These are phyloP conservation scores for Pharmacophagus antenor DNA, from an alignment of 2,888 invertebrate genomes.

Conservation along the genomic window DNA sequence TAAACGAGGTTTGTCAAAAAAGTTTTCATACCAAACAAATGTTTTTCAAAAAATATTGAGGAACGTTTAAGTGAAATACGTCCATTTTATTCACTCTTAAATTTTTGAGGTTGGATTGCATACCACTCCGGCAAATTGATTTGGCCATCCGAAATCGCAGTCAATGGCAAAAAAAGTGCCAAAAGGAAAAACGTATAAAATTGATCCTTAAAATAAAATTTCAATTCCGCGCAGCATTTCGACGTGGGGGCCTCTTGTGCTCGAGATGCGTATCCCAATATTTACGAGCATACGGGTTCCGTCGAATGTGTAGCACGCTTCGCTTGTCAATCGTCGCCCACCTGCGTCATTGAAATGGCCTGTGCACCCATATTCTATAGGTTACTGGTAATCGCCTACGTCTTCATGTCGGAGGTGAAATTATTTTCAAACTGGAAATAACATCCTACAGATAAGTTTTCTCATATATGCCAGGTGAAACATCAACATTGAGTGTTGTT, in stretches of 20 bases:
- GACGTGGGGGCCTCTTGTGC: constrained; percentile 2
- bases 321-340: constrained; percentile 60
- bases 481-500: background rate
- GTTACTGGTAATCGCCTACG: constrained; percentile 35
- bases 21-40: background rate
- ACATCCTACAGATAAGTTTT: background rate
- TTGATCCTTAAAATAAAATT: constrained; percentile 6
- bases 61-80: constrained; percentile 1
- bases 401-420: constrained; percentile 21
- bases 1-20: background rate
- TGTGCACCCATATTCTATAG: constrained; percentile 60
- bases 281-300: constrained; percentile 34
- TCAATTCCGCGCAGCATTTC: constrained; percentile 17
- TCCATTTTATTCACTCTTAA: constrained; percentile 3
- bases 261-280: constrained; percentile 30
- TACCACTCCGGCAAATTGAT: constrained; percentile 26
- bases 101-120: constrained; percentile 16
- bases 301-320: constrained; percentile 19
- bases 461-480: background rate
- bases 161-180: constrained; percentile 35
- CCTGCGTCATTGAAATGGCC: constrained; percentile 63
- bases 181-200: constrained; percentile 40
- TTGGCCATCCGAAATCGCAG: constrained; percentile 26
- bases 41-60: background rate
- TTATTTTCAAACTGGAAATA: constrained; percentile 4